Conservation (phyloP, 2,797 vertebrate genomes). For the Sylvia borin region DNA sequence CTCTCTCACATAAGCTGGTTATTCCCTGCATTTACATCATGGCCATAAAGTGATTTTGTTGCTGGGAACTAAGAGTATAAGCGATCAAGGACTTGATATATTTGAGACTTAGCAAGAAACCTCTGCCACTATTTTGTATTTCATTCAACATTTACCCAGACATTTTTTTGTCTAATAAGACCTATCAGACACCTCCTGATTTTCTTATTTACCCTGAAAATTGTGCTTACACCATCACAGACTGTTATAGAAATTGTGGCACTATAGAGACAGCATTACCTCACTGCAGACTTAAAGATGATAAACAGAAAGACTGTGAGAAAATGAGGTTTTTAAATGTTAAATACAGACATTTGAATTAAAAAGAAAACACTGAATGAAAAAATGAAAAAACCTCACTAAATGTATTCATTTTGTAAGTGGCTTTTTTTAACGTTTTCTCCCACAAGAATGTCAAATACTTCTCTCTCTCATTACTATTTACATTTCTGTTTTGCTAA, state of each 20-base stretch:
- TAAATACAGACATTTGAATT: background rate
- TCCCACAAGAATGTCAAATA: background rate
- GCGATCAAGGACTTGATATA: background rate
- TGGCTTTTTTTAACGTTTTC: background rate
- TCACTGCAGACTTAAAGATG: background rate
- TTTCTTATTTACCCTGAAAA: slow-evolving; percentile 2
- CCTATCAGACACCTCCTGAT: background rate
- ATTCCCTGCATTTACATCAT: background rate
- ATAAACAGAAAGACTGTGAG: background rate
- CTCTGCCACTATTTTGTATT: background rate
- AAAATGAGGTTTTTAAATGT: background rate
- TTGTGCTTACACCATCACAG: background rate
- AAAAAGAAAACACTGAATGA: background rate
- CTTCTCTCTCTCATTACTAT: background rate
- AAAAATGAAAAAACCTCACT: background rate
- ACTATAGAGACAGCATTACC: background rate
- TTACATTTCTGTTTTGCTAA: background rate
- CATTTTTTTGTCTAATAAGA: background rate
- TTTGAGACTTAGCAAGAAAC: background rate
- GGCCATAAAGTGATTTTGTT: background rate
- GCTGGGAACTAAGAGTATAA: background rate
- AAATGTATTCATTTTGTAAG: background rate
- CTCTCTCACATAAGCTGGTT: background rate
- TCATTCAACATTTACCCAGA: background rate
- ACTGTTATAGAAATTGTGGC: background rate